Conservation (phyloP, 2,113 vertebrate species). For the Ceyx melanurus region DNA sequence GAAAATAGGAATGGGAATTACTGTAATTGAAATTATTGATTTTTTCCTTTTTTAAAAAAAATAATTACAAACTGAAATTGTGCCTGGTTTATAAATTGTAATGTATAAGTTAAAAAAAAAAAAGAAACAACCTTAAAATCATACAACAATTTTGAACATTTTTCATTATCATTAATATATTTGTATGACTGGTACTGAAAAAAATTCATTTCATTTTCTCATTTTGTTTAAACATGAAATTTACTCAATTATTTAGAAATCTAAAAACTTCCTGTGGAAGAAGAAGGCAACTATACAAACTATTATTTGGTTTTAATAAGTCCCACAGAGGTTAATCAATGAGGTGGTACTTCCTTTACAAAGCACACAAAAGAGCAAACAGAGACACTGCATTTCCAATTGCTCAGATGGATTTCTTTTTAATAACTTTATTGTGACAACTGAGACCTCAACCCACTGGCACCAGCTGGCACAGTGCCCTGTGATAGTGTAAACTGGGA, state of each 20-base stretch:
- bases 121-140: background rate
- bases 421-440: background rate
- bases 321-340: background rate
- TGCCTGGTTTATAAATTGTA: background rate
- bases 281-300: background rate
- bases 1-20: background rate
- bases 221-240: background rate
- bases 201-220: background rate
- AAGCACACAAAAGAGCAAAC: background rate
- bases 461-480: background rate
- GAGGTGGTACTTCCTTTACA: background rate
- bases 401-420: background rate
- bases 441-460: background rate
- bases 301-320: background rate
- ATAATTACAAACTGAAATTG: background rate
- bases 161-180: background rate
- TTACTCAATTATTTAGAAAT: background rate
- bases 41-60: background rate
- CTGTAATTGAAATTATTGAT: background rate
- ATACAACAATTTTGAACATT: background rate
- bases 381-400: background rate
- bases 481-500: accelerated
- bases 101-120: background rate
- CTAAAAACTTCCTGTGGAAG: background rate
- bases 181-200: background rate